Percentiles rank a stretch among this genome's conserved stretches.
These are phyloP conservation scores for Hyperopisus bebe DNA, from an alignment of 2,113 vertebrate species.

Conservation along the genomic window DNA sequence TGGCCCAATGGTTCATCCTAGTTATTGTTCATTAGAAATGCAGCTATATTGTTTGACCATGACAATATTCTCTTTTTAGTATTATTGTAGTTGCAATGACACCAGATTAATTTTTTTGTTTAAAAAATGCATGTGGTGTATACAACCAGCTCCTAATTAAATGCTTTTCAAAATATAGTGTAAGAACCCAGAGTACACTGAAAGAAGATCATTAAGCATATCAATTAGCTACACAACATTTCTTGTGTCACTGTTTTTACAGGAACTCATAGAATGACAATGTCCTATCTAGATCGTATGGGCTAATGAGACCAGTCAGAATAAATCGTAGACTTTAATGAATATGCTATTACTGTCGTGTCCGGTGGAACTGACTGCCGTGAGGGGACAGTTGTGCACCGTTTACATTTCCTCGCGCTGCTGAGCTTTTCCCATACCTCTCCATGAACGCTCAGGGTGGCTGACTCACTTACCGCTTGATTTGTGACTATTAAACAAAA, in stretches of 20 bases:
- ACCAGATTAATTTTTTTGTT: neutral
- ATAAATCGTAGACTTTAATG: slow-evolving; percentile 28
- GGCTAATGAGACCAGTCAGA: neutral
- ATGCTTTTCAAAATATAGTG: neutral
- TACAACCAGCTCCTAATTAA: neutral
- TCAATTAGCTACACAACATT: neutral
- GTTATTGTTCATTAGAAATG: neutral
- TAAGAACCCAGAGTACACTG: neutral
- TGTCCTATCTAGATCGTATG: slow-evolving; percentile 5
- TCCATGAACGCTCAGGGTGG: neutral
- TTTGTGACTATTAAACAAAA: slow-evolving; percentile 25
- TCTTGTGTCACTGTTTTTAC: neutral
- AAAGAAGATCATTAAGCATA: neutral
- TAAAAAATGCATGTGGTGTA: neutral
- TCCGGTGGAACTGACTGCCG: neutral
- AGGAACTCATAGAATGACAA: neutral
- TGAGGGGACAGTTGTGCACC: neutral
- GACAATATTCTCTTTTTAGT: neutral
- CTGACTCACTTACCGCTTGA: slow-evolving; percentile 18
- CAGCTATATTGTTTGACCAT: neutral
- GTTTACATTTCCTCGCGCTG: slow-evolving; percentile 24
- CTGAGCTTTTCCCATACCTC: slow-evolving; percentile 18
- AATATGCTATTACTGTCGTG: slow-evolving; percentile 21
- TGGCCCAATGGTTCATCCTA: neutral
- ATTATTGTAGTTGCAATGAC: neutral